A percentile compares a stretch with the other conserved stretches of the same genome.
Evolutionary conservation across 1,140 invertebrate species (phyloP).

Genomic region (Drosophila willistoni): DNA sequence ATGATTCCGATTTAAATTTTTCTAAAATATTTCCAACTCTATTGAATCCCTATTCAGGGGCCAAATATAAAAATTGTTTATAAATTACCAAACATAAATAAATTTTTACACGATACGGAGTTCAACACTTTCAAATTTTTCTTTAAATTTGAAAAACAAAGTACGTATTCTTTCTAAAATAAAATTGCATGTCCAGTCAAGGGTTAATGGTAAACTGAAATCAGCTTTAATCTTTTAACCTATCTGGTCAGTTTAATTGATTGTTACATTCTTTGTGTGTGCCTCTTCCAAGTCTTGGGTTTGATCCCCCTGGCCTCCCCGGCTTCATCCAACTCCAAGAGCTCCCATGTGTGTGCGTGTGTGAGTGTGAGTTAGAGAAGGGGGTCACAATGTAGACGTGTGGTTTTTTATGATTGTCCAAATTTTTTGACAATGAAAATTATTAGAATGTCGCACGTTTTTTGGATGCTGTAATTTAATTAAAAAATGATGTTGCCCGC

Average conservation of each 20-base stretch:
- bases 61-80: no score
- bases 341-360: no score
- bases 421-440: conserved; percentile 80
- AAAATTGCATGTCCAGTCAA: neutral
- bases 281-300: conserved; percentile 6
- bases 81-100: no score
- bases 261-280: conserved; percentile 69
- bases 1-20: no score
- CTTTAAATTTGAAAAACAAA: no score
- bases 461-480: conserved; percentile 79
- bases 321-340: neutral
- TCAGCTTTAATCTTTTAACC: conserved; percentile 46
- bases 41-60: no score
- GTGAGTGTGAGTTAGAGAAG: neutral
- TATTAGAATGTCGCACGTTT: conserved; percentile 80
- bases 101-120: no score
- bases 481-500: conserved; percentile 72
- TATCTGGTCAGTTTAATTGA: conserved; percentile 74
- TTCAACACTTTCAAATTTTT: no score
- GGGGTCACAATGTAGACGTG: conserved; percentile 64
- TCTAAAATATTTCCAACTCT: no score
- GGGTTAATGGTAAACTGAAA: conserved; percentile 57
- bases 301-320: conserved; percentile 17
- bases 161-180: no score
- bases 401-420: conserved; percentile 75